phyloP scores from a whole-genome alignment of 1,140 invertebrate species.

The Acyrthosiphon pisum region DNA sequence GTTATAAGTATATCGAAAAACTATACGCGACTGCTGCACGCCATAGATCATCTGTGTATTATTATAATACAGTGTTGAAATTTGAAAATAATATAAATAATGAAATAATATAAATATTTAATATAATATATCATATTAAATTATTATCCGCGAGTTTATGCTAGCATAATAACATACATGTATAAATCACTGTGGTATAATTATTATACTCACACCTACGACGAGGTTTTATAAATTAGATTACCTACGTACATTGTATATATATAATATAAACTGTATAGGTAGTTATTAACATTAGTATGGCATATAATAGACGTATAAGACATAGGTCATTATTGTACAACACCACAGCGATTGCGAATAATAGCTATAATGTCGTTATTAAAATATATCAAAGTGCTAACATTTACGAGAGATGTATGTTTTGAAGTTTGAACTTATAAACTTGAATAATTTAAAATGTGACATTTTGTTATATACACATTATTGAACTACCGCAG shows the following conservation, averaged over 20 bases:
- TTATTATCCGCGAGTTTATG: background rate
- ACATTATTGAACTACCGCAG: background rate
- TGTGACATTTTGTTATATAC: background rate
- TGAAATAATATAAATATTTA: background rate
- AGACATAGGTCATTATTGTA: background rate
- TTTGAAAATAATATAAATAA: background rate
- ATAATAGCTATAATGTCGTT: background rate
- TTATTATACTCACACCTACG: background rate
- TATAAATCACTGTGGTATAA: background rate
- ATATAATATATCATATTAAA: background rate
- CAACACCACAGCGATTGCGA: background rate
- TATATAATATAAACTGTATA: background rate
- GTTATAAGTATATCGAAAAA: background rate
- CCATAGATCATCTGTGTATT: background rate
- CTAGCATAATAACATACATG: background rate
- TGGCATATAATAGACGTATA: background rate
- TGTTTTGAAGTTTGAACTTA: background rate
- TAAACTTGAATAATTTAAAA: background rate
- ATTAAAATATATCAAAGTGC: background rate
- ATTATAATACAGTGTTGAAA: background rate
- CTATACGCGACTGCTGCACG: background rate
- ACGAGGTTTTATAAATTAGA: background rate
- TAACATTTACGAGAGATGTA: background rate
- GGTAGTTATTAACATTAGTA: background rate
- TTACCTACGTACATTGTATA: background rate